phyloP scores from a whole-genome alignment of 2,888 invertebrate species.

The Agonum fuliginosum region DNA sequence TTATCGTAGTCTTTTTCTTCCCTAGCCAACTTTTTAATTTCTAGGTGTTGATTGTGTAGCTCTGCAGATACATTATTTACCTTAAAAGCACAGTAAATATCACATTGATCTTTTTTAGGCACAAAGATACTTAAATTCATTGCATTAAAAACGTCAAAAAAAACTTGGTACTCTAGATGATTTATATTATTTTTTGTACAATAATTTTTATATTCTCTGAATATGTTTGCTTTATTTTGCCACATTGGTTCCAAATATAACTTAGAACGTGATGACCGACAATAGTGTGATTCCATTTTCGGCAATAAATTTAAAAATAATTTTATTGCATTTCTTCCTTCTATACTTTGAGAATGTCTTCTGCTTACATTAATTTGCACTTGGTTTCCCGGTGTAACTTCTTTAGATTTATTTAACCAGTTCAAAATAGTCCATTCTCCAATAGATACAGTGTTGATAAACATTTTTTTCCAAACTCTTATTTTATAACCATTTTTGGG shows the following conservation, averaged over 20 bases:
- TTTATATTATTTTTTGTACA: slow-evolving; percentile 60
- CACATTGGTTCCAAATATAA: slow-evolving; percentile 63
- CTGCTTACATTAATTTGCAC: no score
- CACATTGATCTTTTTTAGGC: slow-evolving; percentile 65
- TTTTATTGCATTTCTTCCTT: no score
- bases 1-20: slow-evolving; percentile 60
- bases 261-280: slow-evolving; percentile 62
- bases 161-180: slow-evolving; percentile 60
- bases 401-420: no score
- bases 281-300: slow-evolving; percentile 64
- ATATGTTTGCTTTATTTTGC: slow-evolving; percentile 59
- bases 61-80: slow-evolving; percentile 56
- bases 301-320: no score
- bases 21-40: slow-evolving; percentile 57
- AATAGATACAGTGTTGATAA: no score
- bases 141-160: slow-evolving; percentile 62
- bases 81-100: slow-evolving; percentile 52
- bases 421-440: no score
- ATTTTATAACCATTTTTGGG: no score
- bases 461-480: no score
- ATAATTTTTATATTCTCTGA: slow-evolving; percentile 60
- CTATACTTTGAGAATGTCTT: no score
- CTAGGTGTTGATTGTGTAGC: slow-evolving; percentile 46
- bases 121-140: slow-evolving; percentile 63
- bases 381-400: no score